These are phyloP conservation scores for Pachliopta kotzebuea DNA, from an alignment of 2,888 invertebrate species.

Conservation along the genomic window DNA sequence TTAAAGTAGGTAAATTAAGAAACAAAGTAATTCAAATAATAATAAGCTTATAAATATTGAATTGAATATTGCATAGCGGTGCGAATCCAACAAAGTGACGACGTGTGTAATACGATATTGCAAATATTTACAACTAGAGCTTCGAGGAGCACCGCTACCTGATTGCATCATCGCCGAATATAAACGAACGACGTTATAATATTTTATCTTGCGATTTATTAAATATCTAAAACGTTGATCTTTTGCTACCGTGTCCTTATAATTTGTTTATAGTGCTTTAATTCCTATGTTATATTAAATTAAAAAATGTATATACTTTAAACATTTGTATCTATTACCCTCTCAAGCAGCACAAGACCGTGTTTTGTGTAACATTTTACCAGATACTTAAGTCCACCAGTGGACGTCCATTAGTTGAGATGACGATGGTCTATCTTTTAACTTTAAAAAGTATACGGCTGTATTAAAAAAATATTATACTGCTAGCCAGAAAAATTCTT, in stretches of 20 bases:
- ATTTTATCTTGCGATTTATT: neutral
- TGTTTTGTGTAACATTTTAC: too few relatives aligned
- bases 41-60: neutral
- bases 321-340: too few relatives aligned
- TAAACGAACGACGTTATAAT: conserved; percentile 33
- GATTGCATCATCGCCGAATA: conserved; percentile 61
- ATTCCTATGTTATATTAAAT: too few relatives aligned
- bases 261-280: neutral
- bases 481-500: too few relatives aligned
- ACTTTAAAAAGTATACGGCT: too few relatives aligned
- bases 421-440: too few relatives aligned
- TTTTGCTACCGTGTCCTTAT: conserved; percentile 8
- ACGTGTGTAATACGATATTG: conserved; percentile 22
- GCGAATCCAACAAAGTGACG: conserved; percentile 15
- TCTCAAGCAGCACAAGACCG: neutral
- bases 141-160: conserved; percentile 33
- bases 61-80: conserved; percentile 5
- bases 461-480: too few relatives aligned
- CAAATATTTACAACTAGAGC: conserved; percentile 51
- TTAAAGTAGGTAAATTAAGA: neutral
- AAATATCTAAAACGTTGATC: conserved; percentile 15
- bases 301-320: neutral
- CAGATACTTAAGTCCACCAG: too few relatives aligned
- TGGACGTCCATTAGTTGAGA: too few relatives aligned
- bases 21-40: neutral